phyloP scores from a whole-genome alignment of 2,888 invertebrate species.

The Netelia virgata region DNA sequence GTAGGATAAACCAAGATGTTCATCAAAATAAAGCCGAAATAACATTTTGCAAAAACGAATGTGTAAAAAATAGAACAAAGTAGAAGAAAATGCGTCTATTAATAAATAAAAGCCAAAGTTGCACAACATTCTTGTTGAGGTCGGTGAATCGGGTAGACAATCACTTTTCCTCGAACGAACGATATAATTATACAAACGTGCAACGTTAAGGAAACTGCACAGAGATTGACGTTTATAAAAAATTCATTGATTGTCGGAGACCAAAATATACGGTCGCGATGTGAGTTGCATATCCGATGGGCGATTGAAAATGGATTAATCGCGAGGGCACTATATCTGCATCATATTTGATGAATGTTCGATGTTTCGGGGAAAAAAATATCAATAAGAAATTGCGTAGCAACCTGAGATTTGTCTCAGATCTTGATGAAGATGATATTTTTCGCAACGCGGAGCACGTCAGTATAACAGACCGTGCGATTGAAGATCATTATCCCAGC shows the following conservation, averaged over 20 bases:
- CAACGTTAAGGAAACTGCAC: background rate
- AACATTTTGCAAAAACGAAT: background rate
- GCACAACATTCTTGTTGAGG: conserved; percentile 29
- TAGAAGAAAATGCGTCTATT: conserved; percentile 4
- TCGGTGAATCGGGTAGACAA: background rate
- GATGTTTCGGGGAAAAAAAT: conserved; percentile 6
- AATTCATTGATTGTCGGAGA: conserved; percentile 49
- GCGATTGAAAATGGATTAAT: conserved; percentile 6
- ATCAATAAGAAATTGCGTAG: conserved; percentile 9
- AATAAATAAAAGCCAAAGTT: conserved; percentile 21
- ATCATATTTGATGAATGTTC: conserved; percentile 36
- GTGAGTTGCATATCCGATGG: conserved; percentile 16
- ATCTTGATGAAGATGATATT: conserved; percentile 56
- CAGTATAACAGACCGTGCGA: conserved; percentile 40
- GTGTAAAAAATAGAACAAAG: background rate
- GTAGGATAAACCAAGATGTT: background rate
- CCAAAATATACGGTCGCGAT: conserved; percentile 52
- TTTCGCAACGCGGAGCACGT: conserved; percentile 54
- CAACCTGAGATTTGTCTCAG: conserved; percentile 59
- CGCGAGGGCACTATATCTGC: conserved; percentile 40
- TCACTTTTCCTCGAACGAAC: background rate
- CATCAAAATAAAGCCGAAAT: background rate
- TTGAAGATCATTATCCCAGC: conserved; percentile 61
- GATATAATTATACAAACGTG: background rate
- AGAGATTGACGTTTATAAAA: conserved; percentile 12